phyloP scores from a whole-genome alignment of 2,888 invertebrate genomes.

The Drosophila bunnanda region DNA sequence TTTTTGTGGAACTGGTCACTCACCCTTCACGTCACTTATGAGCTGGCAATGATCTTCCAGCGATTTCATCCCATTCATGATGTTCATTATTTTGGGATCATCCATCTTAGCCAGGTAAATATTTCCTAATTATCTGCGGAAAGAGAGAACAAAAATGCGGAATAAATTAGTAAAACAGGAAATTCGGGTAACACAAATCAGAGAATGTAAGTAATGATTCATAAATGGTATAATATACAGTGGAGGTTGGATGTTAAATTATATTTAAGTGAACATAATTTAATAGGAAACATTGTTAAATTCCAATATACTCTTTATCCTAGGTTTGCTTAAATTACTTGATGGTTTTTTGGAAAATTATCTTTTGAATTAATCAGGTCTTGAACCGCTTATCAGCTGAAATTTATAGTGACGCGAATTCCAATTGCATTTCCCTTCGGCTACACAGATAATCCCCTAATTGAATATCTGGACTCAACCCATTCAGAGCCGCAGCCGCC shows the following conservation, averaged over 20 bases:
- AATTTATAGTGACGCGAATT: conserved; percentile 8
- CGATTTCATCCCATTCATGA: conserved; percentile 67
- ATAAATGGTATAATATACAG: not conserved
- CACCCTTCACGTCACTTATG: conserved; percentile 65
- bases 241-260: not conserved
- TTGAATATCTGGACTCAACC: conserved; percentile 39
- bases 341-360: too few species aligned
- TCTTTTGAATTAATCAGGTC: conserved; percentile 7
- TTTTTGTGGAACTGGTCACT: conserved; percentile 46
- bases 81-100: conserved; percentile 69
- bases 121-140: conserved; percentile 34
- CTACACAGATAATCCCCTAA: conserved; percentile 40
- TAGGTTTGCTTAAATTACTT: too few species aligned
- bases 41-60: conserved; percentile 73
- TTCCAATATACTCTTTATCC: too few species aligned
- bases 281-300: too few species aligned
- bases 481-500: conserved; percentile 1
- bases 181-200: not conserved
- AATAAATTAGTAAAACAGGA: conserved; percentile 2
- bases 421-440: conserved; percentile 11
- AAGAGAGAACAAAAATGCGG: conserved; percentile 1
- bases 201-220: not conserved
- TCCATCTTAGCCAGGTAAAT: conserved; percentile 51
- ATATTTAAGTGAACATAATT: too few species aligned
- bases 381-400: conserved; percentile 16